Base-by-base conservation (phyloP, 2,888 invertebrate species). In the Galerucella pusilla region DNA sequence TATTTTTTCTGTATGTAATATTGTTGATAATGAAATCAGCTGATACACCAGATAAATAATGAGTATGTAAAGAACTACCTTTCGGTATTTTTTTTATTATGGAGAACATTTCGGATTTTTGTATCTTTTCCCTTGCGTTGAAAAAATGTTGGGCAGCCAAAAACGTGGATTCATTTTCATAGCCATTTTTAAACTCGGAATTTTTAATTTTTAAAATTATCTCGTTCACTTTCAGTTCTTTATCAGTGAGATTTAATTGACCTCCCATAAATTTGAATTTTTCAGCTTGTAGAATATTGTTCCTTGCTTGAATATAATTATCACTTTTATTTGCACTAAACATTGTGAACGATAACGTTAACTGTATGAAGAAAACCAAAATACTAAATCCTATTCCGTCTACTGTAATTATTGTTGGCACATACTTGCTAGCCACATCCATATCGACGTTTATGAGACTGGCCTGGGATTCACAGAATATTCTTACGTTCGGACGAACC, bases 81-180 rank as follows among this genome's bases (percentile, higher is more conserved):
- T 96, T 96, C 0, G 96, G 96, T 89, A 96, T 90, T 52, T 86
- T 86, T 76, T 90, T 88, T 12, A 96, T 90, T 9, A 94, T 89
- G 79, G 90, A 86, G 82, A 92, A 94, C 0, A 95, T 91, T 78
- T 91, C 88, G 0, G 94, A 94, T 0, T 88, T 78, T 2, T 90
- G 88, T 66, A 95, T 93, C 16, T 88, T 85, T 1, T 89, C 83
- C 81, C 90, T 90, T 2, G 91, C 91, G 1, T 88, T 84, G 82
- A 94, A 91, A 81, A 93, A 93, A 83, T 93, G 93, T 35, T 89
- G 88, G 0, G 93, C 90, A 2, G 94, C 92, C 60, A 91, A 89
- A 84, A 92, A 94, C 25, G 74, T 73, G 1, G 79, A 76, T 12
- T 82, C 81, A 71, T 85, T 80, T n/a, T 79, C 28, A 68, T 86